These are phyloP conservation scores for Phalacrocorax brasilianus DNA, from an alignment of 2,113 vertebrate genomes.

Conservation along the genomic window DNA sequence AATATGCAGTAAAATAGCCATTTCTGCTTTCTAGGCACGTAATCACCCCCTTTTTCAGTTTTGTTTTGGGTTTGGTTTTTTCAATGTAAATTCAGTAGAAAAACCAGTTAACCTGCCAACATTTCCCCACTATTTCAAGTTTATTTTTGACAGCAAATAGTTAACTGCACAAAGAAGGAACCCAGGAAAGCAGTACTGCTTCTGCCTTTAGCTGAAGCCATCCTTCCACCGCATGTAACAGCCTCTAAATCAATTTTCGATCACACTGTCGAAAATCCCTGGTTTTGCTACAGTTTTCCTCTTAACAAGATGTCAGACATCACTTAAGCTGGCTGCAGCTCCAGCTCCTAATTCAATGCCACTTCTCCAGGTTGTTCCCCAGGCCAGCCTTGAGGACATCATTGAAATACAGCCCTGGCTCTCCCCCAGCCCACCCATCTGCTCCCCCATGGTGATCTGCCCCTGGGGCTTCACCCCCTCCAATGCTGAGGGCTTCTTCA, in stretches of 20 bases:
- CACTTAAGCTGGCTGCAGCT: neutral
- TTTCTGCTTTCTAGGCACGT: neutral
- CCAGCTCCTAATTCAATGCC: neutral
- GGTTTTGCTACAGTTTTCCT: neutral
- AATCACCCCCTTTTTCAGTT: too few species aligned
- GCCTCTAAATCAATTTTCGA: neutral
- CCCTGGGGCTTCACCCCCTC: neutral
- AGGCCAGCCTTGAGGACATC: neutral
- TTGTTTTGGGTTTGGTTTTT: too few species aligned
- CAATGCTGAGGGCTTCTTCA: neutral
- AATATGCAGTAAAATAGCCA: neutral
- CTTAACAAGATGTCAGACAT: neutral
- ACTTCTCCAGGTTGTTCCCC: neutral
- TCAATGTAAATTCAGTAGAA: neutral
- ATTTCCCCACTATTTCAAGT: neutral
- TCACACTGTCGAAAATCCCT: neutral
- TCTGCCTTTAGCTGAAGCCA: neutral
- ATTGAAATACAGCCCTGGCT: accelerated
- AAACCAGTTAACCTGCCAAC: neutral
- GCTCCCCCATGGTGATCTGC: neutral
- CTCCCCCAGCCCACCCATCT: neutral
- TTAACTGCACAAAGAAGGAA: neutral
- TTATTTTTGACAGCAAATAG: neutral
- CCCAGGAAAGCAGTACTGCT: neutral
- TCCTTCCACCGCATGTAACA: neutral